These are phyloP conservation scores for Phoronis australis DNA, from an alignment of 2,888 invertebrate genomes.

Conservation along the genomic window DNA sequence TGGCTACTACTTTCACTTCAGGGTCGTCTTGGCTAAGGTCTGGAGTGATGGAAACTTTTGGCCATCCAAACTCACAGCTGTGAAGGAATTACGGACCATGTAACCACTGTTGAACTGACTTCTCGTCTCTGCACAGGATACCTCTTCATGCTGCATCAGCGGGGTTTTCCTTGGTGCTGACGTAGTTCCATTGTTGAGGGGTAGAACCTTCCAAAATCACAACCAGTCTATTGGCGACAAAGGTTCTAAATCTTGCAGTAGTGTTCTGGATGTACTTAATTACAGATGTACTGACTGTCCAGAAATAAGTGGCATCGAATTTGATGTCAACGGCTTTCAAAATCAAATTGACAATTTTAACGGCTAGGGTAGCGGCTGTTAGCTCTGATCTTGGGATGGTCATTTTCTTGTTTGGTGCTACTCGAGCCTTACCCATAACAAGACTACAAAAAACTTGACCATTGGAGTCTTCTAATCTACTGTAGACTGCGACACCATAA, in stretches of 20 bases:
- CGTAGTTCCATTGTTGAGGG: too few species aligned
- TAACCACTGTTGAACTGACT: too few species aligned
- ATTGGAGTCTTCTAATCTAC: constrained; percentile 5
- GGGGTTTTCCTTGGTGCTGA: too few species aligned
- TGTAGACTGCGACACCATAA: constrained; percentile 9
- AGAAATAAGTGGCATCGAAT: background rate
- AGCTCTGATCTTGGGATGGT: too few species aligned
- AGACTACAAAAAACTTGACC: constrained; percentile 7
- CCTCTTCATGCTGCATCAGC: background rate
- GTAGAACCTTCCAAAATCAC: too few species aligned
- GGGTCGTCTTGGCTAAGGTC: too few species aligned
- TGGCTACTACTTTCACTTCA: too few species aligned
- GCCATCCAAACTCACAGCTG: too few species aligned
- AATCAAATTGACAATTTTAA: background rate
- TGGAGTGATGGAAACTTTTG: too few species aligned
- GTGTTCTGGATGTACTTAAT: constrained; percentile 9
- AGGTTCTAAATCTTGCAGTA: constrained; percentile 5
- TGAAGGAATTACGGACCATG: too few species aligned
- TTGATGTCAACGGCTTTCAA: constrained; percentile 1
- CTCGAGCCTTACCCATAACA: constrained; percentile 4
- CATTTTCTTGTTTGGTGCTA: too few species aligned
- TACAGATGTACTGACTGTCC: constrained; percentile 11
- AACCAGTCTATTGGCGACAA: constrained; percentile 9
- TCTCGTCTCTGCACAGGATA: too few species aligned
- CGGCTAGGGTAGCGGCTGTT: constrained; percentile 2